Evolutionary conservation across 2,888 invertebrate species (phyloP).

Genomic region (Stenodera caucasica): DNA sequence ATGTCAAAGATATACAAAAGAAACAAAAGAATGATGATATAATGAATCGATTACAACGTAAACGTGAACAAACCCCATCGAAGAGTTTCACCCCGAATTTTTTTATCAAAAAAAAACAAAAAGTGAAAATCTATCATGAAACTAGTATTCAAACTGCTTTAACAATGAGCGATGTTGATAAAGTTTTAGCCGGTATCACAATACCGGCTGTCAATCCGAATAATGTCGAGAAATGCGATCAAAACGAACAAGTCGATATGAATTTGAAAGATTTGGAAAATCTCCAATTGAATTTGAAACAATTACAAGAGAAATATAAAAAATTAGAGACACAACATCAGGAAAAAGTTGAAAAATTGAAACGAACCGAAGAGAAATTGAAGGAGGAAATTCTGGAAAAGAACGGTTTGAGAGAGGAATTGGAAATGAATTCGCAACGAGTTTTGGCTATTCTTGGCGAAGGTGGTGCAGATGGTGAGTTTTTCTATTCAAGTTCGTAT

Average conservation of each 20-base stretch:
- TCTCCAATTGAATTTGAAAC: constrained; percentile 62
- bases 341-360: constrained; percentile 55
- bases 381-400: constrained; percentile 73
- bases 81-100: constrained; percentile 47
- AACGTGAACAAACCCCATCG: constrained; percentile 37
- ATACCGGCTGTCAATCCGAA: constrained; percentile 45
- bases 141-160: constrained; percentile 76
- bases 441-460: constrained; percentile 66
- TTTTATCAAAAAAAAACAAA: constrained; percentile 51
- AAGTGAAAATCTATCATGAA: constrained; percentile 79
- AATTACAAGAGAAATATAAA: constrained; percentile 64
- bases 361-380: constrained; percentile 63
- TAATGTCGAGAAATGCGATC: constrained; percentile 47
- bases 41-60: not conserved
- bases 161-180: constrained; percentile 71
- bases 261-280: constrained; percentile 67
- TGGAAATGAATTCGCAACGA: constrained; percentile 73
- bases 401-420: constrained; percentile 71
- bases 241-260: constrained; percentile 58
- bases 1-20: constrained; percentile 41
- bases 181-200: constrained; percentile 66
- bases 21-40: constrained; percentile 8
- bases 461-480: constrained; percentile 61
- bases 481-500: no score
- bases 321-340: constrained; percentile 58